Conservation (phyloP, 2,888 invertebrate genomes). For the Philhelius pedissequus region DNA sequence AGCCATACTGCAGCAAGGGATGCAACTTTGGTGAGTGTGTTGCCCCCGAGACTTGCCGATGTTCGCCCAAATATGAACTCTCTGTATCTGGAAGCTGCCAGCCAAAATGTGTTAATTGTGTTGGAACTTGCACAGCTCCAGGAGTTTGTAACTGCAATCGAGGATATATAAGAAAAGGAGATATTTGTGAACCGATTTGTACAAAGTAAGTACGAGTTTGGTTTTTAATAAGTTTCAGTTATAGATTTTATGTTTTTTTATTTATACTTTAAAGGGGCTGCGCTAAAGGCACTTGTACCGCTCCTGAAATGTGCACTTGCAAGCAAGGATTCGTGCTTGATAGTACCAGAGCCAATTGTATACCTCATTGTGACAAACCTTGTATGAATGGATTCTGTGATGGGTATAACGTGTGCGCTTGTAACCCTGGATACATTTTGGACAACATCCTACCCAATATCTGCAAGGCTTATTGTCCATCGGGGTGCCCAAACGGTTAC, state of each 20-base stretch:
- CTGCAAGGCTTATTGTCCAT: constrained; percentile 83
- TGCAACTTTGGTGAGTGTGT: constrained; percentile 74
- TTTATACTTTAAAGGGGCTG: background rate
- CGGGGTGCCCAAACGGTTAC: constrained; percentile 86
- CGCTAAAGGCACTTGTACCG: background rate
- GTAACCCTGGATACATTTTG: constrained; percentile 80
- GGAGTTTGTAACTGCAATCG: constrained; percentile 82
- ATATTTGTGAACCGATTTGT: constrained; percentile 76
- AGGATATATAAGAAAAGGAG: constrained; percentile 80
- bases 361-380: background rate
- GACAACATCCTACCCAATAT: constrained; percentile 78
- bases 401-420: constrained; percentile 83
- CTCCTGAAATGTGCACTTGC: background rate
- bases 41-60: constrained; percentile 75
- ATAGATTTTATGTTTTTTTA: background rate
- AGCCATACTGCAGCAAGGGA: constrained; percentile 74
- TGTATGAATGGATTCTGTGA: constrained; percentile 78
- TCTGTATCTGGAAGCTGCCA: constrained; percentile 74
- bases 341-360: background rate
- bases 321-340: background rate
- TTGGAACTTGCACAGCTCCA: constrained; percentile 82
- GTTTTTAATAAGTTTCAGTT: too few relatives aligned
- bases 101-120: constrained; percentile 78
- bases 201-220: constrained; percentile 70
- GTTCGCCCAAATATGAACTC: constrained; percentile 72